Evolutionary conservation across 1,140 invertebrate genomes (phyloP).

Genomic region (Ceratitis capitata): DNA sequence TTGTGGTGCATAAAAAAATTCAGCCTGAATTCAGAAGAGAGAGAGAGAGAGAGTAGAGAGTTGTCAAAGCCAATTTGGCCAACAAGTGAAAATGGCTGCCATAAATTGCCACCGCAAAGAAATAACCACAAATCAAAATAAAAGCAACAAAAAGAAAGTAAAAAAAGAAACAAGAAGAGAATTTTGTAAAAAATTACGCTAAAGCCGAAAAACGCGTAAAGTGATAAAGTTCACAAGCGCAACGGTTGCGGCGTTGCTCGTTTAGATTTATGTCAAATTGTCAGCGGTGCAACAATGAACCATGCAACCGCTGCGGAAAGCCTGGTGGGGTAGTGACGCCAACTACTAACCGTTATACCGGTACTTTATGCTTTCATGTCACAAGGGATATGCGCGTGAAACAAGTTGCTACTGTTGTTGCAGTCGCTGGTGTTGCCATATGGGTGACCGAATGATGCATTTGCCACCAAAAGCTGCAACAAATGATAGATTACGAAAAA

Average conservation of each 20-base stretch:
- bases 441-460: not conserved
- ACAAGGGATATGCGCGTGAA: not conserved
- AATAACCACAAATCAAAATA: not conserved
- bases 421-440: not conserved
- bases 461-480: not conserved
- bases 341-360: not conserved
- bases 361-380: not conserved
- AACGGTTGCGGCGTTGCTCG: not conserved
- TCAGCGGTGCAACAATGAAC: not conserved
- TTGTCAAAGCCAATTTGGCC: not conserved
- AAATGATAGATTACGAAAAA: not conserved
- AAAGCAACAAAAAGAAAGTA: not conserved
- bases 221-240: not conserved
- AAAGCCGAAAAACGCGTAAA: not conserved
- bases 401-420: not conserved
- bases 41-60: no score
- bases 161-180: not conserved
- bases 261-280: conserved; percentile 34
- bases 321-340: not conserved
- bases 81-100: not conserved
- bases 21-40: no score
- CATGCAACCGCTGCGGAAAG: not conserved
- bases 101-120: not conserved
- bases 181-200: not conserved
- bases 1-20: no score